phyloP scores from a whole-genome alignment of 2,797 vertebrate genomes.

The Anniella stebbinsi region DNA sequence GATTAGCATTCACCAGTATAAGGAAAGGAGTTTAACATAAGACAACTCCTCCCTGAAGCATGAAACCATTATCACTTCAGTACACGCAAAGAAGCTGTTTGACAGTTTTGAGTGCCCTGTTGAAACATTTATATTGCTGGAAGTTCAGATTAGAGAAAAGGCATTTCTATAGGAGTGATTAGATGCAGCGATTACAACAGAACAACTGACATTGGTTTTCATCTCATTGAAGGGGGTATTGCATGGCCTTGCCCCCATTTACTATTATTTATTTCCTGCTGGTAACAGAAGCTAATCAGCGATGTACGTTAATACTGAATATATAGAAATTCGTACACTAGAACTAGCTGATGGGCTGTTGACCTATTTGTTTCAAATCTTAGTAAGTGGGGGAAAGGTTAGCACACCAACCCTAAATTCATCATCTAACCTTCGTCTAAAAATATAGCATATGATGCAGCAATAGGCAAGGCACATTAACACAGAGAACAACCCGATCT shows the following conservation, averaged over 20 bases:
- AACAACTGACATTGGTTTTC: slow-evolving; percentile 12
- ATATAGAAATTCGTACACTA: background rate
- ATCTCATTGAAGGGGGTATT: slow-evolving; percentile 5
- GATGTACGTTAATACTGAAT: background rate
- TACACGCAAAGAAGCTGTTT: slow-evolving; percentile 59
- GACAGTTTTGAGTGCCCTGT: slow-evolving; percentile 48
- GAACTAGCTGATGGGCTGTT: background rate
- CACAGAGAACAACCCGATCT: background rate
- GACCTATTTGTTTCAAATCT: background rate
- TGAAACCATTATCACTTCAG: slow-evolving; percentile 58
- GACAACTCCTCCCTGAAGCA: slow-evolving; percentile 54
- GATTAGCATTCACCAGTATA: slow-evolving; percentile 58
- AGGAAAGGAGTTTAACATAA: slow-evolving; percentile 51
- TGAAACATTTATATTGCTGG: slow-evolving; percentile 49
- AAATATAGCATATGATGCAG: background rate
- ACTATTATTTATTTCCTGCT: background rate
- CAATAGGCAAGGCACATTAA: background rate
- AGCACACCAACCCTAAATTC: background rate
- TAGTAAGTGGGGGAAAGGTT: background rate
- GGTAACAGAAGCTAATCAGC: background rate
- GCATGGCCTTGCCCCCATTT: slow-evolving; percentile 1
- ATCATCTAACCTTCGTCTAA: background rate
- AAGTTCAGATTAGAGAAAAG: slow-evolving; percentile 62
- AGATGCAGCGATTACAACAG: background rate
- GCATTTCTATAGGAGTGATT: slow-evolving; percentile 54